Conservation (phyloP, 2,797 vertebrate genomes). For the Neopelma chrysocephalum region DNA sequence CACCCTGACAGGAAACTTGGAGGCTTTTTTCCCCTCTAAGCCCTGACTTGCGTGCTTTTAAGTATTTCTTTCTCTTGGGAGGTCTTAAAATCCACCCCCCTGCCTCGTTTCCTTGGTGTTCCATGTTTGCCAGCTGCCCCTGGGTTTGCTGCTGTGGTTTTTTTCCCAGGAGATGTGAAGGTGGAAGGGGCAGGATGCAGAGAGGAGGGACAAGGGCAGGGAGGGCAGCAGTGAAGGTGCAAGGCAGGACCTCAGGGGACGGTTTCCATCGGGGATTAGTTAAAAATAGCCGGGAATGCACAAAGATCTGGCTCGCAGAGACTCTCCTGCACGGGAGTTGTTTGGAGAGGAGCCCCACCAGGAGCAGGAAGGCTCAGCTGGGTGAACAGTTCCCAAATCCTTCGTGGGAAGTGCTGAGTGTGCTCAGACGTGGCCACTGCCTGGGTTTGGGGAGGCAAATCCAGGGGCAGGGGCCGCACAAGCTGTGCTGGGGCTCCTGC, state of each 20-base stretch:
- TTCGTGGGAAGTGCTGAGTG: background rate
- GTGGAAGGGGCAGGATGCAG: background rate
- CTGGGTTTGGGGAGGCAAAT: background rate
- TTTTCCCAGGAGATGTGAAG: background rate
- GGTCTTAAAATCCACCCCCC: background rate
- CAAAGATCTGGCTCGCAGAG: background rate
- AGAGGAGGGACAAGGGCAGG: fast-evolving
- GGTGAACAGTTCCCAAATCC: fast-evolving
- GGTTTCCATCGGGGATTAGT: background rate
- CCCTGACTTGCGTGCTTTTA: background rate
- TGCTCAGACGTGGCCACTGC: fast-evolving
- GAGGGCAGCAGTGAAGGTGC: background rate
- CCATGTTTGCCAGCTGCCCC: fast-evolving
- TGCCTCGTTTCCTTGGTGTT: background rate
- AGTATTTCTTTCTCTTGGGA: background rate
- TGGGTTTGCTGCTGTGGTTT: background rate
- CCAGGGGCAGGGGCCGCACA: background rate
- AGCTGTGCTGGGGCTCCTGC: background rate
- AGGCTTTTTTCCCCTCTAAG: too few relatives aligned
- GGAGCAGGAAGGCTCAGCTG: background rate
- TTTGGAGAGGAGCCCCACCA: background rate
- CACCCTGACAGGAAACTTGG: background rate
- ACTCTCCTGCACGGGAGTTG: background rate
- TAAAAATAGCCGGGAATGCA: slow-evolving; percentile 57
- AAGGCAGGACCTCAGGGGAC: background rate